Base-by-base conservation (phyloP, 2,888 invertebrate species). In the Leptinotarsa peninsularis region DNA sequence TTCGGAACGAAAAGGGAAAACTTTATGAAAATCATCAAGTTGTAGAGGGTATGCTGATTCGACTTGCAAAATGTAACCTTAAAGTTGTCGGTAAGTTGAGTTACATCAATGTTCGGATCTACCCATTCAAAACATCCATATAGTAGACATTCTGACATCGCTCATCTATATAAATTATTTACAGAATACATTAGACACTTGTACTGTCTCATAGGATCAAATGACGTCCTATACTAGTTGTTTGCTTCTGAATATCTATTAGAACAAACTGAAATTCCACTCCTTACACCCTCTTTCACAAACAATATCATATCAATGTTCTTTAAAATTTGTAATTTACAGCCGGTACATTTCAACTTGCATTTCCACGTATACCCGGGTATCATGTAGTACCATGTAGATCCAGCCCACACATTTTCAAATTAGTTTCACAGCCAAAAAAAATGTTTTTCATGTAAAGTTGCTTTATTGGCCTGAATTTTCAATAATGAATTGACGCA, bases 41-140 rank as follows among this genome's bases (percentile, higher is more conserved):
- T 82, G 72, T 23, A 80, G 23, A 4, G 88, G 87, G 79, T 89
- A 89, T 52, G 85, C 81, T 50, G 89, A 76, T 76, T 89, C 88
- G 7, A 89, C 88, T 78, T 89, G 87, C 3, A 89, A 79, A 66
- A 88, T 83, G 50, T 81, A 79, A 67, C 75, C 69, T 58, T 27
- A 17, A 54, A 66, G 66, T 77, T 76, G 70, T 77, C 69, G 27
- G 71, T 15, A 49, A 78, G 56, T 49, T 68, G 23, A 43, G 58
- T 49, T 27, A 76, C 71, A 33, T 77, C 72, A 43, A 79, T 69
- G 52, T 60, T 75, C 33, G 67, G 43, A 70, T 63, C 10, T 15
- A 21, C 14, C 63, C 63, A 63, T n/a, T 68, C 50, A 18, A 73
- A 69, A 14, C 71, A 70, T 13, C 77, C 73, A 17, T 73, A 73